These are phyloP conservation scores for Bergia puertoricense DNA, from an alignment of 92 coral and sea anemone genomes.

Conservation along the genomic window DNA sequence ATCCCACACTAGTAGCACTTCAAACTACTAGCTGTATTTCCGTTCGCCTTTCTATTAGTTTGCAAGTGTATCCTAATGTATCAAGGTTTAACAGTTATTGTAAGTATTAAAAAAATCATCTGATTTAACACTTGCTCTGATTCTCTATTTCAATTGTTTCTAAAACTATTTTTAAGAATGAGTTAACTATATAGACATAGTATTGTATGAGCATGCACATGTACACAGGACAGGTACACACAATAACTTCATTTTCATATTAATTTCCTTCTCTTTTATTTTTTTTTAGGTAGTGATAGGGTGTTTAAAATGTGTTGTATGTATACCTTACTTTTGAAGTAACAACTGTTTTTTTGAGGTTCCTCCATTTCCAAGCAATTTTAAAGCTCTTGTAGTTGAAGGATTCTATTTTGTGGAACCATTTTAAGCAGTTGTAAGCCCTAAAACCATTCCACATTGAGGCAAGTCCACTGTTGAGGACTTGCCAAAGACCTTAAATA, in stretches of 20 bases:
- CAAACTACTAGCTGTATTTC: conserved; percentile 5
- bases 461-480: background rate
- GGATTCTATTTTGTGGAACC: background rate
- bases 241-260: conserved; percentile 2
- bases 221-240: conserved; percentile 12
- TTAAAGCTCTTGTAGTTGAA: background rate
- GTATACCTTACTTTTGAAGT: conserved; percentile 8
- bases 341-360: conserved; percentile 13
- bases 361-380: too few species aligned
- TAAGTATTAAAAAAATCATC: too few species aligned
- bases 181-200: background rate
- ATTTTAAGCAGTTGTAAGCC: background rate
- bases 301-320: conserved; percentile 2
- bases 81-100: too few species aligned
- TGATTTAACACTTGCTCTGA: too few species aligned
- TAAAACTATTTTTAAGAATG: conserved; percentile 9
- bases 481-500: background rate
- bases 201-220: background rate
- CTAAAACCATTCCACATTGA: conserved; percentile 10
- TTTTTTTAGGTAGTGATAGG: background rate
- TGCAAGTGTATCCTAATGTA: too few species aligned
- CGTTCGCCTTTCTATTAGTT: too few species aligned
- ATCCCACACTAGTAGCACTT: conserved; percentile 18
- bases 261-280: background rate
- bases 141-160: too few species aligned